Evolutionary conservation across 2,888 invertebrate species (phyloP), one percentile per base, ranked within the genome.

Genomic region (Watsonalla cultraria): DNA sequence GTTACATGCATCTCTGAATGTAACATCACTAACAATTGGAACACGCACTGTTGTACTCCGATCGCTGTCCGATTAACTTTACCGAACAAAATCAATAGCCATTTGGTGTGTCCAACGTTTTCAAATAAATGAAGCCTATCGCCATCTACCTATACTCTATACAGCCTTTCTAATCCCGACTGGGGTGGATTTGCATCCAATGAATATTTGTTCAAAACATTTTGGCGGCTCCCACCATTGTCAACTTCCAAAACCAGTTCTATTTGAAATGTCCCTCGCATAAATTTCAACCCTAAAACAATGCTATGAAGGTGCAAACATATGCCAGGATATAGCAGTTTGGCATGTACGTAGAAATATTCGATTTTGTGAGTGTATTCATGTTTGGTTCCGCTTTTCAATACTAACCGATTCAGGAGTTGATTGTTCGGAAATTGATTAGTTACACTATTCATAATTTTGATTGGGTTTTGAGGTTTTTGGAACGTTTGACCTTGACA

Each of bases 191-290:
- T 85, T 85, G 85, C 84, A 85, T 84, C 78, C 82, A 79, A 82
- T 84, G 85, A 84, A 85, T 85, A 84, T 85, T 85, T 85, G 85
- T 75, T 75, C 80, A 80, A 84, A 85, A 84, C 84, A 83, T 84
- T 85, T 83, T 78, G 80, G 78, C 68, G 66, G 69, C 74, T 73
- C 66, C 71, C 72, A 63, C 73, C 70, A 79, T 80, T 80, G 78
- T 75, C 76, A 74, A 73, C 68, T 68, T 72, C 72, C 67, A 59
- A 59, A 64, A 65, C 74, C 67, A 68, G 53, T 68, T 56, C 53
- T 66, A 64, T 68, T 57, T 53, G 55, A 54, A 57, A 61, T 58
- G 39, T 49, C 49, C 51, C 45, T 47, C 59, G 57, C 37, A 14
- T 67, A 49, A 78, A 59, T 61, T 65, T 73, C 46, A 55, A 68